Evolutionary conservation across 2,888 invertebrate genomes (phyloP).

Genomic region (Clistopyga incitator): DNA sequence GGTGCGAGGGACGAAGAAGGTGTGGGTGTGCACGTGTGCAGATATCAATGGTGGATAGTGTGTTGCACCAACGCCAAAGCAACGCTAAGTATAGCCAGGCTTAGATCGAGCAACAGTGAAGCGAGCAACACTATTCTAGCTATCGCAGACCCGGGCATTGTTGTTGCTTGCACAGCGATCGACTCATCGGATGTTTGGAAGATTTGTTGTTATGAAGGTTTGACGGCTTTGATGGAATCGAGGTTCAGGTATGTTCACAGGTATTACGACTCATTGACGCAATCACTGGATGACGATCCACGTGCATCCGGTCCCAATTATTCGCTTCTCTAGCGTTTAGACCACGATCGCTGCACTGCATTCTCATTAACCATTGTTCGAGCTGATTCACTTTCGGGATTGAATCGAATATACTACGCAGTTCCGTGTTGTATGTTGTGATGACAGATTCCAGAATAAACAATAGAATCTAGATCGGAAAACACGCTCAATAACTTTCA

Average conservation of each 20-base stretch:
- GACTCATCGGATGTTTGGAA: constrained; percentile 70
- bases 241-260: constrained; percentile 78
- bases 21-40: constrained; percentile 55
- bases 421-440: neutral
- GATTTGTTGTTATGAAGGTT: constrained; percentile 78
- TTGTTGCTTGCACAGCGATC: constrained; percentile 79
- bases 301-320: constrained; percentile 28
- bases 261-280: constrained; percentile 75
- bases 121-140: constrained; percentile 57
- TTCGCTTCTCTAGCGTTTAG: constrained; percentile 34
- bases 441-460: neutral
- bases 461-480: neutral
- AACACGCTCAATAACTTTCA: neutral
- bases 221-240: constrained; percentile 75
- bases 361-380: neutral
- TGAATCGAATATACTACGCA: constrained; percentile 47
- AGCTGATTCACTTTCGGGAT: constrained; percentile 44
- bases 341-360: neutral
- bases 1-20: neutral
- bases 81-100: constrained; percentile 64
- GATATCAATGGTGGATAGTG: constrained; percentile 53
- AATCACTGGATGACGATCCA: constrained; percentile 69
- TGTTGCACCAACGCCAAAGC: constrained; percentile 41
- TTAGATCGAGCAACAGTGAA: constrained; percentile 47
- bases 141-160: constrained; percentile 78